phyloP scores from a whole-genome alignment of 2,888 invertebrate species.

The Buathra laborator region DNA sequence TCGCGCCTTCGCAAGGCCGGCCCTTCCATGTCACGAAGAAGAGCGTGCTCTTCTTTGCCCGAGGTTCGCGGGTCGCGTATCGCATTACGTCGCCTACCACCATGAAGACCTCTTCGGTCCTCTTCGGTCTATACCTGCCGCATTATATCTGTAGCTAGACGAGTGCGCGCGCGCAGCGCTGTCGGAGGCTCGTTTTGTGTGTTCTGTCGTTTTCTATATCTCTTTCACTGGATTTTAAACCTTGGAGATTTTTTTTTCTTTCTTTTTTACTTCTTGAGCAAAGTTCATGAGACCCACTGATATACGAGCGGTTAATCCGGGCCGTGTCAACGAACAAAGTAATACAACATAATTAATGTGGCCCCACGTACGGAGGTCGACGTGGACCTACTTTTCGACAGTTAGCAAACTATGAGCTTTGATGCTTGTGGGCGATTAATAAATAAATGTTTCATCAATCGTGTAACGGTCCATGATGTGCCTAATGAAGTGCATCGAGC shows the following conservation, averaged over 20 bases:
- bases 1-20: slow-evolving; percentile 24
- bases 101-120: neutral
- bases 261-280: neutral
- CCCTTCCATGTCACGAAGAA: neutral
- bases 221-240: neutral
- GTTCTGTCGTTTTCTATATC: neutral
- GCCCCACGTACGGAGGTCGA: no score
- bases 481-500: no score
- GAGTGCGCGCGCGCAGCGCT: neutral
- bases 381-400: no score
- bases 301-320: no score
- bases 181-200: neutral
- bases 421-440: no score
- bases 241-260: neutral
- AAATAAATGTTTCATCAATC: no score
- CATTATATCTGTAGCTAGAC: neutral
- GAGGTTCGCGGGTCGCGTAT: slow-evolving; percentile 13
- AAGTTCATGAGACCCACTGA: neutral
- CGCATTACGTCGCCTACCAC: neutral
- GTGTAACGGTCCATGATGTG: no score
- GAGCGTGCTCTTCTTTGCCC: slow-evolving; percentile 11
- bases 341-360: no score
- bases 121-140: neutral
- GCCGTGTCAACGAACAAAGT: no score
- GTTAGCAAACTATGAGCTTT: no score